Conservation (phyloP, 64 coral and sea anemone genomes). For the Pocillopora verrucosa region DNA sequence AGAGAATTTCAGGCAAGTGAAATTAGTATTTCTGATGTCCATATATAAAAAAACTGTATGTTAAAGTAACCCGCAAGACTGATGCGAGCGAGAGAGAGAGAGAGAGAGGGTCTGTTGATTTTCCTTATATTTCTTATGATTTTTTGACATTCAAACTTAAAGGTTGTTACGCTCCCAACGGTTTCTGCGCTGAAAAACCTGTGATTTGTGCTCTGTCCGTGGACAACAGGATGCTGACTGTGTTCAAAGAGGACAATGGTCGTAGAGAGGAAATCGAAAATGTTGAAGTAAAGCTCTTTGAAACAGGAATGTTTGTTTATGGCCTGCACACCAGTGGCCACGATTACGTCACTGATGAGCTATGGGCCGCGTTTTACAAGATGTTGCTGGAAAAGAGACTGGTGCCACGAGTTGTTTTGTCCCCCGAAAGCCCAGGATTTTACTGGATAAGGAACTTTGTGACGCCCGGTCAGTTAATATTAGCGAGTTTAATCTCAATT, state of each 20-base stretch:
- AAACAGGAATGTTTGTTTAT: constrained; percentile 60
- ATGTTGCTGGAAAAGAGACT: constrained; percentile 52
- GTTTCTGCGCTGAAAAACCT: constrained; percentile 74
- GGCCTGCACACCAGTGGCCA: constrained; percentile 42
- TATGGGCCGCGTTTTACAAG: constrained; percentile 80
- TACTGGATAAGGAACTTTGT: constrained; percentile 70
- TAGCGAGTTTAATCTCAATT: not conserved
- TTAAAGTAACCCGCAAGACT: no score
- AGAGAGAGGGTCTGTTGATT: no score
- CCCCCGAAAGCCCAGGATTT: constrained; percentile 65
- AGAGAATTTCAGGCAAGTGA: constrained; percentile 67
- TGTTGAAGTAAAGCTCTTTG: constrained; percentile 64
- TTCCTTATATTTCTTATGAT: not conserved
- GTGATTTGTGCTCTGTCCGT: constrained; percentile 61
- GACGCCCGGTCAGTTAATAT: constrained; percentile 37
- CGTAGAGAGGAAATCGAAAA: constrained; percentile 60
- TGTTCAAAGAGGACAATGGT: constrained; percentile 61
- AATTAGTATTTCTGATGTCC: not conserved
- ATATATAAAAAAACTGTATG: no score
- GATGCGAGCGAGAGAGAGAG: no score
- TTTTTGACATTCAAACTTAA: not conserved
- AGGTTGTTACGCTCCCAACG: constrained; percentile 74
- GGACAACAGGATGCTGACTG: constrained; percentile 61
- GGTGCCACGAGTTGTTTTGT: constrained; percentile 60
- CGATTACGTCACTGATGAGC: constrained; percentile 68